Conservation (phyloP, 2,113 vertebrate genomes). For the Trochalopteron elliotii region DNA sequence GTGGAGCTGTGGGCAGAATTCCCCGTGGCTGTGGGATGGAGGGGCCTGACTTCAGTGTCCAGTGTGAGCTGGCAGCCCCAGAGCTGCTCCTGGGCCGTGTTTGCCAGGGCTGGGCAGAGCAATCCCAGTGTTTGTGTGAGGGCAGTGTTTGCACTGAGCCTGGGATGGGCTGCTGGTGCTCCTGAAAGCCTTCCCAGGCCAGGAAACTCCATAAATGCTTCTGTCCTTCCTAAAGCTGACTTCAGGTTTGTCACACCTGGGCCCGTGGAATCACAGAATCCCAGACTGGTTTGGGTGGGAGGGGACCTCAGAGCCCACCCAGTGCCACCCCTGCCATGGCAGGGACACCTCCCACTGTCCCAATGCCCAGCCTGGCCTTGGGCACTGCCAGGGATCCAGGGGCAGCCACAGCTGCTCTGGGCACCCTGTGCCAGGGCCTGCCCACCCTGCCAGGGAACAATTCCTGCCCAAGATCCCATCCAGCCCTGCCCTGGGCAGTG, state of each 20-base stretch:
- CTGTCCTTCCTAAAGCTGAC: not conserved
- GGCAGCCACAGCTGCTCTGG: no score
- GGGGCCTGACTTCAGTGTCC: not conserved
- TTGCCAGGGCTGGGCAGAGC: not conserved
- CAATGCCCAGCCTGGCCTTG: no score
- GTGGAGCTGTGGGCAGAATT: rapidly evolving
- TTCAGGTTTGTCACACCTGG: not conserved
- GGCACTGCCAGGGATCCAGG: no score
- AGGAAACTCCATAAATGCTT: not conserved
- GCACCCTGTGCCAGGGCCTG: no score
- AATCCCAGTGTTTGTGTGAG: rapidly evolving
- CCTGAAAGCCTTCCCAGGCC: not conserved
- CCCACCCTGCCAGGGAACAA: no score
- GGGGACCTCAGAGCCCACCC: rapidly evolving
- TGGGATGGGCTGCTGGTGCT: rapidly evolving
- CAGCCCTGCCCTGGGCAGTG: no score
- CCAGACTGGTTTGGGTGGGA: not conserved
- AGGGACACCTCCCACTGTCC: not conserved
- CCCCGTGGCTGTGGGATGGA: not conserved
- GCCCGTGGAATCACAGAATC: rapidly evolving
- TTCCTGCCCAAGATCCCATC: no score
- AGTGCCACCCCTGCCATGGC: not conserved
- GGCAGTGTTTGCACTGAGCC: rapidly evolving
- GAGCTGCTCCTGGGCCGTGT: not conserved
- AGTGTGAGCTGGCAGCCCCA: not conserved